These are phyloP conservation scores for Lasioglossum vierecki DNA, from an alignment of 2,888 invertebrate species.

Conservation along the genomic window DNA sequence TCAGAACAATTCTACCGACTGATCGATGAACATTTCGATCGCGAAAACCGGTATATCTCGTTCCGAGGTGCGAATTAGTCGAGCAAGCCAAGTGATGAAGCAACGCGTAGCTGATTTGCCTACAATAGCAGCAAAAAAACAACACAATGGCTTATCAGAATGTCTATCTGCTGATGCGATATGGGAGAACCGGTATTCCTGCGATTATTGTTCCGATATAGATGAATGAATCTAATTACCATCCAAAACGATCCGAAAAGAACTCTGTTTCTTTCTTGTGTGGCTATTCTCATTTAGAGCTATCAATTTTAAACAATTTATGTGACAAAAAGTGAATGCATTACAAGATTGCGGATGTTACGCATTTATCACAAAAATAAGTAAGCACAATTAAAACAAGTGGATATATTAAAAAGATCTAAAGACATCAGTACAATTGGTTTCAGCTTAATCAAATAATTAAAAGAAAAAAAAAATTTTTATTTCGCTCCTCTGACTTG, in stretches of 20 bases:
- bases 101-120: constrained; percentile 62
- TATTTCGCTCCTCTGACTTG: too few species aligned
- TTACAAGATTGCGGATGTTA: too few species aligned
- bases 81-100: constrained; percentile 57
- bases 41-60: constrained; percentile 23
- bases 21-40: constrained; percentile 1
- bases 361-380: too few species aligned
- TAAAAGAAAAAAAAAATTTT: too few species aligned
- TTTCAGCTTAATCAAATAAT: too few species aligned
- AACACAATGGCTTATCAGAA: constrained; percentile 37
- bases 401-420: too few species aligned
- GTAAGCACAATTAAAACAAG: too few species aligned
- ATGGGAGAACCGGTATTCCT: constrained; percentile 26
- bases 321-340: not conserved
- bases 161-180: constrained; percentile 24
- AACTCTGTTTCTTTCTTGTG: not conserved
- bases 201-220: constrained; percentile 32
- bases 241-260: constrained; percentile 14
- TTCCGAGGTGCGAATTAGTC: constrained; percentile 58
- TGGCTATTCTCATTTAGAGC: not conserved
- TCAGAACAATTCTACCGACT: not conserved
- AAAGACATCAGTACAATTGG: too few species aligned
- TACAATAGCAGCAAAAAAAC: constrained; percentile 44
- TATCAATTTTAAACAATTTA: not conserved
- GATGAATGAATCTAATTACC: constrained; percentile 44